Evolutionary conservation across 2,797 vertebrate genomes (phyloP), one percentile per base, ranked within the genome.

Genomic region (Spondyliosoma cantharus): DNA sequence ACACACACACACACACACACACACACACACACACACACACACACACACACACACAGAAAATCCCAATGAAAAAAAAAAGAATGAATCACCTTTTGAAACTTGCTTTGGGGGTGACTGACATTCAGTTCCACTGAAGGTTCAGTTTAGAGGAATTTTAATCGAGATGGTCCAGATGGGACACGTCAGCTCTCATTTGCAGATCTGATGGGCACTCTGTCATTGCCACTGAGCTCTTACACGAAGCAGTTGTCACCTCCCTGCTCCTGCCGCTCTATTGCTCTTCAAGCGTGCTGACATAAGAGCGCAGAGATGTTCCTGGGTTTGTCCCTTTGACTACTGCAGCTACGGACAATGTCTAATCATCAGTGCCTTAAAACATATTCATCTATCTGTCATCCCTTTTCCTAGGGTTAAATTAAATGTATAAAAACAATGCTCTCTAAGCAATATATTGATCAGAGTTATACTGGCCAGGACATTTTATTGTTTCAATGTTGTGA

Each of bases 101-200:
- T 76, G 49, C 59, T 68, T 52, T 5, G 32, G 48, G 48, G 22
- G 45, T 64, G 62, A 65, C 62, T 82, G 78, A 43, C 59, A 65
- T 77, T 80, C 68, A 66, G 66, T 11, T 19, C 42, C 73, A 25
- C n/a, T 8, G 64, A 25, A 70, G 46, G 17, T 37, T 70, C 59
- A 29, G 0, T 80, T 81, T 71, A 67, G 65, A 63, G 22, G 19
- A 37, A 13, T 76, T 75, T 87, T 80, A 84, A 87, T 90, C 66
- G 75, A 58, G 46, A 69, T 58, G 69, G 25, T 88, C 71, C 84
- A 89, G 80, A 70, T 65, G 79, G 80, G 65, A 75, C 75, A 65
- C 19, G 53, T 74, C 83, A 49, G 25, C 17, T 82, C 7, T 76
- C 56, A 71, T 76, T 63, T 58, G 43, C 25, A 20, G 59, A 71